Percentiles rank a stretch among this genome's conserved stretches.
These are phyloP conservation scores for Menidia menidia DNA, from an alignment of 2,797 vertebrate species.

Conservation along the genomic window DNA sequence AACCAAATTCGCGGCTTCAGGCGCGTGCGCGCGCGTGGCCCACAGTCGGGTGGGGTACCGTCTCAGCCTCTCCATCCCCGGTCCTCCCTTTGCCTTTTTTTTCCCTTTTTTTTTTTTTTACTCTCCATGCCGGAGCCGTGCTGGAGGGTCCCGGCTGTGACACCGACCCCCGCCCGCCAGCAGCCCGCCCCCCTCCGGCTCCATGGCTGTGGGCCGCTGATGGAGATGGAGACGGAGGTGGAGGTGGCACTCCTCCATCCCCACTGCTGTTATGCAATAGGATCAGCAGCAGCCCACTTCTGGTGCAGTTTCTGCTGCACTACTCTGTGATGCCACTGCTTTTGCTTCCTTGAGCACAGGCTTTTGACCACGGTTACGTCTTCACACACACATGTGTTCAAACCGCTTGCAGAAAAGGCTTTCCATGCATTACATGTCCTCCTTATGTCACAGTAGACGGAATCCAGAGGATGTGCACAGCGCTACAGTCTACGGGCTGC, in stretches of 20 bases:
- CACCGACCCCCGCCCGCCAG: neutral
- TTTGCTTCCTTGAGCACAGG: too few species aligned
- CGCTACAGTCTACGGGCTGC: too few species aligned
- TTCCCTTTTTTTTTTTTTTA: neutral
- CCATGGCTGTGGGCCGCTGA: conserved; percentile 49
- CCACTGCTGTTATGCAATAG: conserved; percentile 77
- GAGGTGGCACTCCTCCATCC: conserved; percentile 62
- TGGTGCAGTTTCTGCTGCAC: conserved; percentile 43
- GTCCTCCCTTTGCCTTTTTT: neutral
- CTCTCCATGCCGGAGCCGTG: neutral
- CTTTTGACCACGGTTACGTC: too few species aligned
- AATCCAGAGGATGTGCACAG: too few species aligned
- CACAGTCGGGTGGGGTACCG: conserved; percentile 64
- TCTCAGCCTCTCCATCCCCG: conserved; percentile 30
- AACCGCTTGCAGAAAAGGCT: too few species aligned
- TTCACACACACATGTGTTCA: too few species aligned
- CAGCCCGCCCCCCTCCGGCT: neutral
- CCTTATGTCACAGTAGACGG: too few species aligned
- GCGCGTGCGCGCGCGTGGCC: conserved; percentile 20
- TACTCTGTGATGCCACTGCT: conserved; percentile 13
- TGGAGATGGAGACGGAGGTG: conserved; percentile 17
- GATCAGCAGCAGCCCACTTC: conserved; percentile 49
- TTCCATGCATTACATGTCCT: too few species aligned
- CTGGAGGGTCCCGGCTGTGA: neutral
- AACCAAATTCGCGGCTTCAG: conserved; percentile 5